phyloP scores from a whole-genome alignment of 2,113 vertebrate genomes.

The Erythrolamprus reginae region DNA sequence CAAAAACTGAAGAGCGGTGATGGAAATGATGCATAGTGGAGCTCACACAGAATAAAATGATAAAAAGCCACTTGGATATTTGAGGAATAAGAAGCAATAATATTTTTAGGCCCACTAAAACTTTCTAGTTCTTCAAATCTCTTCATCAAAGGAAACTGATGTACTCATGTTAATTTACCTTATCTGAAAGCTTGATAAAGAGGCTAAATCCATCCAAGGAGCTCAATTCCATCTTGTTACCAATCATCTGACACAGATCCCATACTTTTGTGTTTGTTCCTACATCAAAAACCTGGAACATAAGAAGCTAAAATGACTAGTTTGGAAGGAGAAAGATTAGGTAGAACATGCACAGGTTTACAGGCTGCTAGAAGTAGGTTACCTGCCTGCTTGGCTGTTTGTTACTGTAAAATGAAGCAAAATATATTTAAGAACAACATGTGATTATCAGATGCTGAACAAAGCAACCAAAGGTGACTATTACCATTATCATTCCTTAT shows the following conservation, averaged over 20 bases:
- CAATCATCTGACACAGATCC: slow-evolving; percentile 76
- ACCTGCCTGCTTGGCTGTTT: not conserved
- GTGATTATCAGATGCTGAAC: not conserved
- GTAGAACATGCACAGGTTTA: not conserved
- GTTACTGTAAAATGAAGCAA: not conserved
- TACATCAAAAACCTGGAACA: slow-evolving; percentile 80
- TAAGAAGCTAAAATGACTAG: slow-evolving; percentile 18
- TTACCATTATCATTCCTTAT: not conserved
- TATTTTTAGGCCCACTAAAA: not conserved
- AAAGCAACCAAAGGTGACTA: not conserved
- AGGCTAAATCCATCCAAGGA: slow-evolving; percentile 90
- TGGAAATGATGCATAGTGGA: not conserved
- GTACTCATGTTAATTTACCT: slow-evolving; percentile 65
- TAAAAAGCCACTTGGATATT: not conserved
- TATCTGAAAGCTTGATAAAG: slow-evolving; percentile 90
- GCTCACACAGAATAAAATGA: not conserved
- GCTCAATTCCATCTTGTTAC: slow-evolving; percentile 70
- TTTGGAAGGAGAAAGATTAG: slow-evolving; percentile 5
- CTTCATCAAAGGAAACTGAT: not conserved
- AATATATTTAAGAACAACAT: not conserved
- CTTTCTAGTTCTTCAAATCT: not conserved
- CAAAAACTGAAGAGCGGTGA: not conserved
- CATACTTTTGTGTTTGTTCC: slow-evolving; percentile 76
- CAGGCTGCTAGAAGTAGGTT: not conserved
- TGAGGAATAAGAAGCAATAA: not conserved